Percentiles rank a stretch among this genome's conserved stretches.
Evolutionary conservation across 2,888 invertebrate genomes (phyloP).

Genomic region (Mesoligia furuncula): DNA sequence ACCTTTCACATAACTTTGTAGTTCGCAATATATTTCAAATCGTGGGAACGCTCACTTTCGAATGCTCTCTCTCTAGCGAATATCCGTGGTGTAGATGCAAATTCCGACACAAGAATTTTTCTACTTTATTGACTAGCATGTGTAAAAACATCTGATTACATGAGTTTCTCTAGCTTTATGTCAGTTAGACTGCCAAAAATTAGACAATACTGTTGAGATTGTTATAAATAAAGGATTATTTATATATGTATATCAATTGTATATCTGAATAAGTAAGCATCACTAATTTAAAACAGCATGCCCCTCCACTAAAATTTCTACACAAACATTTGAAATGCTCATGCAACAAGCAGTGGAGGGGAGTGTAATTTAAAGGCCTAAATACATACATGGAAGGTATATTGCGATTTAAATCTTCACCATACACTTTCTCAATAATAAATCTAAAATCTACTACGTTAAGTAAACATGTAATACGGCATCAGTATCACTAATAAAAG

Average conservation of each 20-base stretch:
- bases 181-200: background rate
- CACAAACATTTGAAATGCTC: background rate
- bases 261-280: background rate
- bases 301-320: background rate
- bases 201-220: constrained; percentile 11
- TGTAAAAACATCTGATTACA: background rate
- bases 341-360: background rate
- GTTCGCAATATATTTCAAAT: background rate
- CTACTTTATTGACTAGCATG: constrained; percentile 7
- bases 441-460: constrained; percentile 5
- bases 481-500: constrained; percentile 6
- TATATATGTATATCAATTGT: background rate
- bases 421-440: background rate
- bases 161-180: background rate
- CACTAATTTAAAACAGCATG: background rate
- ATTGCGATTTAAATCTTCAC: background rate
- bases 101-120: background rate
- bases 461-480: background rate
- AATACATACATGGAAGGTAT: background rate
- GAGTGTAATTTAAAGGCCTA: background rate
- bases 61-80: background rate
- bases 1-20: background rate
- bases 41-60: background rate
- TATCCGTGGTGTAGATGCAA: background rate
- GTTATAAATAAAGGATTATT: background rate